Conservation (phyloP, 2,797 vertebrate species). For the Tympanoctomys barrerae region DNA sequence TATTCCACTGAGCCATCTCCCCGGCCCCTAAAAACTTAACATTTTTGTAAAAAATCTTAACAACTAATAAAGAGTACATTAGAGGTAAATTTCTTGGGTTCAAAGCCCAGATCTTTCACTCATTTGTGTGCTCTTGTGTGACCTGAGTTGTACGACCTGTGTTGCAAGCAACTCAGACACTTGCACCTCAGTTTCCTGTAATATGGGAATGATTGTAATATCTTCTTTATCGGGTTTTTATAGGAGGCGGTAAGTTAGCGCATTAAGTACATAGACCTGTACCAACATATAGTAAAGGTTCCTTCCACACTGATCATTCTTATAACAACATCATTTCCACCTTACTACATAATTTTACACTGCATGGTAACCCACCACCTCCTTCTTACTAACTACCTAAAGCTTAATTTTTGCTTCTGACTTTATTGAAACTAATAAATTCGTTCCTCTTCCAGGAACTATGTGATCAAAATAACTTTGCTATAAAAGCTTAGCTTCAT, state of each 20-base stretch:
- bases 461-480: conserved; percentile 32
- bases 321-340: not conserved
- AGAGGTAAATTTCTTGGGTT: not conserved
- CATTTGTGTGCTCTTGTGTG: not conserved
- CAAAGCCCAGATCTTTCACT: not conserved
- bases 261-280: not conserved
- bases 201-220: conserved; percentile 1
- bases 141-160: not conserved
- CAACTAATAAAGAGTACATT: not conserved
- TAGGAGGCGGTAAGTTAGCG: not conserved
- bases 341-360: not conserved
- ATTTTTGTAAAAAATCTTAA: not conserved
- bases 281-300: not conserved
- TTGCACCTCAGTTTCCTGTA: not conserved
- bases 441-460: not conserved
- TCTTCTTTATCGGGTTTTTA: not conserved
- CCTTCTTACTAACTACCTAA: not conserved
- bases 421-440: conserved; percentile 14
- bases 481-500: conserved; percentile 47
- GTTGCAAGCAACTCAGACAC: not conserved
- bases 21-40: not conserved
- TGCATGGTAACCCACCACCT: not conserved
- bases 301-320: not conserved
- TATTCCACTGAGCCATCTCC: no score
- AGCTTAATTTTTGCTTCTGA: conserved; percentile 29